Percentiles rank a stretch among this genome's conserved stretches.
phyloP scores from a whole-genome alignment of 1,140 invertebrate species.

The Drosophila pruinosa region DNA sequence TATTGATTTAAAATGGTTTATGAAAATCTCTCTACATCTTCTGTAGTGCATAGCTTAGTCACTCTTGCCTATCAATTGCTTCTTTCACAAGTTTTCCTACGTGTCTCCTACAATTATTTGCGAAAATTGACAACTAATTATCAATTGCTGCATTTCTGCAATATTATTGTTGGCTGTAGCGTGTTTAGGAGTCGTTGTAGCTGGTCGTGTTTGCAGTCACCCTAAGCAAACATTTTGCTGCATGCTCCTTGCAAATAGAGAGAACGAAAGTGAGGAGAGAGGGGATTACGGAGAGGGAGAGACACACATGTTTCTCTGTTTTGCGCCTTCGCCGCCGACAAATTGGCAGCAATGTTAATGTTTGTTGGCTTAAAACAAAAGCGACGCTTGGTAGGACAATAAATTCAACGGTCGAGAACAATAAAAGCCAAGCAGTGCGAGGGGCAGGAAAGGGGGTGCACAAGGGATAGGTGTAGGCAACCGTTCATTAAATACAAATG shows the following conservation, averaged over 20 bases:
- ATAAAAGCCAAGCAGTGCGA: not conserved
- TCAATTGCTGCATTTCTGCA: too few species aligned
- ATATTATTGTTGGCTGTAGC: not conserved
- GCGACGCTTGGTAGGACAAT: constrained; percentile 65
- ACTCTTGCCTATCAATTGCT: too few species aligned
- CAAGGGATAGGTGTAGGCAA: constrained; percentile 28
- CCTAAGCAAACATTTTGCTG: constrained; percentile 27
- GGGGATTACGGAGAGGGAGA: not conserved
- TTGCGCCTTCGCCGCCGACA: constrained; percentile 57
- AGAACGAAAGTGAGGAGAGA: not conserved
- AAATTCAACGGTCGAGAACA: constrained; percentile 36
- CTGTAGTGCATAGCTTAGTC: too few species aligned
- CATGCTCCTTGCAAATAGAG: constrained; percentile 27
- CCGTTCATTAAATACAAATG: constrained; percentile 76
- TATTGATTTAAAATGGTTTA: too few species aligned
- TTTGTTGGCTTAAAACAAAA: constrained; percentile 70
- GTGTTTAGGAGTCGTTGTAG: not conserved
- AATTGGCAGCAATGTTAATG: constrained; percentile 67
- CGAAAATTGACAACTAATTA: too few species aligned
- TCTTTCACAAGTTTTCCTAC: too few species aligned
- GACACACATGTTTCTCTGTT: constrained; percentile 37
- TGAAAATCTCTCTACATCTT: too few species aligned
- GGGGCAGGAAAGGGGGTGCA: not conserved
- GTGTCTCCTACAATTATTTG: too few species aligned
- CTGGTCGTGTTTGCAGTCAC: not conserved